Percentiles rank a stretch among this genome's conserved stretches.
Evolutionary conservation across 2,888 invertebrate species (phyloP).

Genomic region (Leptinotarsa tumamoca): DNA sequence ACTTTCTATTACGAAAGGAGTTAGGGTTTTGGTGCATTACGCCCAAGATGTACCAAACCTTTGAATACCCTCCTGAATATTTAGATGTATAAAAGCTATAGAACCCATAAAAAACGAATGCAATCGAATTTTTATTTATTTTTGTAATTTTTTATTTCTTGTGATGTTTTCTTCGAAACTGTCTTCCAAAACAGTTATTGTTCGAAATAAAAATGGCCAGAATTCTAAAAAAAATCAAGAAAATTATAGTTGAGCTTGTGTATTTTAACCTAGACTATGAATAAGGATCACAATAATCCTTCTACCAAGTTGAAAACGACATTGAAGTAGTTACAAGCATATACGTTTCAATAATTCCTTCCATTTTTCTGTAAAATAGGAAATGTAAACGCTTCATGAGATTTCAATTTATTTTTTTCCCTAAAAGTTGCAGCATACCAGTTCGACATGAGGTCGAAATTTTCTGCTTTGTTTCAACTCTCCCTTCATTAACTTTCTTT

Average conservation of each 20-base stretch:
- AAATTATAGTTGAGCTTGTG: neutral
- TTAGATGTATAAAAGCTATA: neutral
- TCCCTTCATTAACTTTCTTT: conserved; percentile 9
- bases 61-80: neutral
- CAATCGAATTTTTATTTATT: conserved; percentile 5
- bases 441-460: neutral
- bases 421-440: neutral
- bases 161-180: neutral
- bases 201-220: neutral
- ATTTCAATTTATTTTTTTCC: too few species aligned
- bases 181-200: conserved; percentile 9
- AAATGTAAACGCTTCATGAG: neutral
- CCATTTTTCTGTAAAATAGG: neutral
- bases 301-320: neutral
- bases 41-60: neutral
- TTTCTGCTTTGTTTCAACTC: conserved; percentile 8
- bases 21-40: neutral
- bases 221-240: neutral
- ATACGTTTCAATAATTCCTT: neutral
- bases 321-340: neutral
- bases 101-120: neutral
- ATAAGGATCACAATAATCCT: neutral
- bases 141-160: neutral
- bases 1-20: neutral
- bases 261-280: neutral